phyloP scores from a whole-genome alignment of 2,888 invertebrate genomes.

The Candidula unifasciata region DNA sequence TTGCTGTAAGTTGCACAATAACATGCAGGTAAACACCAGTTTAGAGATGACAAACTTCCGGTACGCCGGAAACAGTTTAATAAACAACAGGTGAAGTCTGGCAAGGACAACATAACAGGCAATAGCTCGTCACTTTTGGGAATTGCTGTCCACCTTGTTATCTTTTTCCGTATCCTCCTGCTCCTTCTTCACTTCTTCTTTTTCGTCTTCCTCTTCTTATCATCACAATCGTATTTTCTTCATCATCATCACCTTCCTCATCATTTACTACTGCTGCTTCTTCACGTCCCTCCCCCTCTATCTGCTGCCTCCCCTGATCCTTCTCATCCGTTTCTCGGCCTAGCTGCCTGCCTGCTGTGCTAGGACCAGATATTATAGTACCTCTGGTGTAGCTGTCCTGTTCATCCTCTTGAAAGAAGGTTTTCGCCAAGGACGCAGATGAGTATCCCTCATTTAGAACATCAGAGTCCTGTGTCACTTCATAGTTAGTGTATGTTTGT shows the following conservation, averaged over 20 bases:
- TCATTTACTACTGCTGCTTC: slow-evolving; percentile 4
- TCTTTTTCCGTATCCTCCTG: background rate
- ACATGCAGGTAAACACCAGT: too few relatives aligned
- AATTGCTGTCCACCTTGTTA: background rate
- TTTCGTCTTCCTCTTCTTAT: background rate
- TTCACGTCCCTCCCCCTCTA: background rate
- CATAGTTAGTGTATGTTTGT: too few relatives aligned
- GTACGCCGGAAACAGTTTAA: background rate
- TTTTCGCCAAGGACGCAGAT: too few relatives aligned
- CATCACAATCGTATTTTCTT: background rate
- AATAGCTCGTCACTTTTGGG: background rate
- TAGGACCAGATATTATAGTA: too few relatives aligned
- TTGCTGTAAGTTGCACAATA: too few relatives aligned
- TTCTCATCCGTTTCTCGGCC: background rate
- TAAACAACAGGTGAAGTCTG: background rate
- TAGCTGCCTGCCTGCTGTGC: too few relatives aligned
- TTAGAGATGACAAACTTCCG: background rate
- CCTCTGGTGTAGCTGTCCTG: too few relatives aligned
- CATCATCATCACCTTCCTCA: background rate
- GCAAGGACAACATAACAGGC: background rate
- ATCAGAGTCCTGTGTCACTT: too few relatives aligned
- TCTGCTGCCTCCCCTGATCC: background rate
- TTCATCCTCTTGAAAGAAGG: too few relatives aligned
- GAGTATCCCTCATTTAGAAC: too few relatives aligned
- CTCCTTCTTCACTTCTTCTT: background rate